These are phyloP conservation scores for Microplitis mediator DNA, from an alignment of 1,140 invertebrate species.

Conservation along the genomic window DNA sequence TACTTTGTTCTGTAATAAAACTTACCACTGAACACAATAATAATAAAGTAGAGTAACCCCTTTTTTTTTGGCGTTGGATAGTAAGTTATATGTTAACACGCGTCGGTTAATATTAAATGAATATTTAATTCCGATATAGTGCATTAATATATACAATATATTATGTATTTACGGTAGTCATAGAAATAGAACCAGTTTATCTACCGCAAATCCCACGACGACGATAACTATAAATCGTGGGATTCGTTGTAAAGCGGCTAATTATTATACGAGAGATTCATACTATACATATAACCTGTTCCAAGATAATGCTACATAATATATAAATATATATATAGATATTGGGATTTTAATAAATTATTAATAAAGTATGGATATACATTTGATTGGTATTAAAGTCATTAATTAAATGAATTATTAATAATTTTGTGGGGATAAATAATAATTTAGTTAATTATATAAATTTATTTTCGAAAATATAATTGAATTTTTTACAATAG, in stretches of 20 bases:
- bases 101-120: constrained; percentile 9
- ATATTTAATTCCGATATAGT: constrained; percentile 12
- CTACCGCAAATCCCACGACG: constrained; percentile 28
- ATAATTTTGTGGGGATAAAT: no score
- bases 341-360: neutral
- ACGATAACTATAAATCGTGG: constrained; percentile 32
- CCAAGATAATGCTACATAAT: neutral
- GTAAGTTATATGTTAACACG: neutral
- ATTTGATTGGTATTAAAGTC: no score
- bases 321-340: neutral
- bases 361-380: neutral
- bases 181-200: constrained; percentile 36
- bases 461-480: no score
- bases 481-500: no score
- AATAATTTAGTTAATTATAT: no score
- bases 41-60: neutral
- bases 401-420: no score
- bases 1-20: no score
- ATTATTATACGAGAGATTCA: constrained; percentile 33
- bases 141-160: constrained; percentile 5
- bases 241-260: constrained; percentile 36
- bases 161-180: constrained; percentile 16
- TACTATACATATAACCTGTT: constrained; percentile 29
- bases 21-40: no score
- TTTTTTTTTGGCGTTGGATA: constrained; percentile 18